Evolutionary conservation across 1,140 invertebrate genomes (phyloP), one percentile per base, ranked within the genome.

Genomic region (Eubasilissa regina): DNA sequence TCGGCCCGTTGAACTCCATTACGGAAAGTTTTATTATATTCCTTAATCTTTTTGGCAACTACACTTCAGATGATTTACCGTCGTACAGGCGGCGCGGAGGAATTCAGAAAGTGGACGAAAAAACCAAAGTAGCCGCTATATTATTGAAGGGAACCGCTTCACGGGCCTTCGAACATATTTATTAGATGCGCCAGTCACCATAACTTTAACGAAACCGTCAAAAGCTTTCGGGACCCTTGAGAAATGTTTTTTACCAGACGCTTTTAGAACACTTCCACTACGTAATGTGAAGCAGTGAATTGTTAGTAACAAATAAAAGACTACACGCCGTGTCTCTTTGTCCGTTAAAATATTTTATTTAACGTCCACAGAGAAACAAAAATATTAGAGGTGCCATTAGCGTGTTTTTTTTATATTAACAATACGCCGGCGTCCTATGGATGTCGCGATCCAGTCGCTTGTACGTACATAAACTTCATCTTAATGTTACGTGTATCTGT

Each of bases 151-250:
- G 35, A 64, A n/a, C 19, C 9, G 55, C 17, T 58, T 15, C 21
- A 19, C n/a, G 53, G 19, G 53, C n/a, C 53, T 55, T 15, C 53
- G 19, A 55, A 58, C 55, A 15, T 58, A 58, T 58, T 43, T 64
- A 64, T 64, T 25, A 25, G 60, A 64, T 35, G 60, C 21, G 35
- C 21, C 60, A 64, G 60, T 64, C 60, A 64, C 35, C 60, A 64
- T 64, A 25, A 64, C 35, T 64, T 43, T 12, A 25, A 25, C 0
- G 25, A 64, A 64, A 64, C 19, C 55, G 17, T n/a, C 60, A 25
- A n/a, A 64, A 43, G 60, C 21, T 15, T 64, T 9, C 19, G 19
- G 35, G 35, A 4, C 60, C 60, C 60, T 64, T 12, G 60, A 64
- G 60, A 13, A 6, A 64, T 12, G 60, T 64, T 64, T 64, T 43